Conservation (phyloP, 2,797 vertebrate genomes). For the Halcyon smyrnensis region DNA sequence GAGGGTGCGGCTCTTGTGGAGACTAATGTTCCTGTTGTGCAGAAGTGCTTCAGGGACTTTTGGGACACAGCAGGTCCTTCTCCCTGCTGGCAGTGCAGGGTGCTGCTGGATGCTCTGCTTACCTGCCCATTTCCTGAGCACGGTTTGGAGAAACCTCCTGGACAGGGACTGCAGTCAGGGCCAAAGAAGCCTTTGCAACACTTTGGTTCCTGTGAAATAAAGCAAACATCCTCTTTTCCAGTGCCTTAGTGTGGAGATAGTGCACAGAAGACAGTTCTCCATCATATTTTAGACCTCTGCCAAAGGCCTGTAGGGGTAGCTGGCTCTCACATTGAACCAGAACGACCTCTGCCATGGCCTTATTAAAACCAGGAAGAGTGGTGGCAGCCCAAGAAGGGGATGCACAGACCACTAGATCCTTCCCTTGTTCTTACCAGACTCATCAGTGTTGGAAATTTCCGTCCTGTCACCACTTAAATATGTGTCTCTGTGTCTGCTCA, state of each 20-base stretch:
- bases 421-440: background rate
- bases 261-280: background rate
- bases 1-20: background rate
- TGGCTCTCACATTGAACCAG: background rate
- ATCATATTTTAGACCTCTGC: background rate
- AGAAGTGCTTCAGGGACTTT: background rate
- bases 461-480: background rate
- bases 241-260: background rate
- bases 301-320: background rate
- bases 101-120: background rate
- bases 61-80: background rate
- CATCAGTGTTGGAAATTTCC: background rate
- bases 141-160: constrained; percentile 84
- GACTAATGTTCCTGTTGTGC: background rate
- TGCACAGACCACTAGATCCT: background rate
- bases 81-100: fast-evolving
- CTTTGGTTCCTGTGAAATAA: constrained; percentile 78
- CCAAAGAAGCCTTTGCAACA: constrained; percentile 94
- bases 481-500: fast-evolving
- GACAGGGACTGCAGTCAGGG: constrained; percentile 86
- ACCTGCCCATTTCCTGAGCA: constrained; percentile 92
- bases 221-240: background rate
- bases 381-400: background rate
- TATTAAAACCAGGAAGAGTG: background rate
- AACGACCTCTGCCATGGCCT: background rate